Base-by-base conservation (phyloP, 1,140 invertebrate species). In the Apolygus lucorum region DNA sequence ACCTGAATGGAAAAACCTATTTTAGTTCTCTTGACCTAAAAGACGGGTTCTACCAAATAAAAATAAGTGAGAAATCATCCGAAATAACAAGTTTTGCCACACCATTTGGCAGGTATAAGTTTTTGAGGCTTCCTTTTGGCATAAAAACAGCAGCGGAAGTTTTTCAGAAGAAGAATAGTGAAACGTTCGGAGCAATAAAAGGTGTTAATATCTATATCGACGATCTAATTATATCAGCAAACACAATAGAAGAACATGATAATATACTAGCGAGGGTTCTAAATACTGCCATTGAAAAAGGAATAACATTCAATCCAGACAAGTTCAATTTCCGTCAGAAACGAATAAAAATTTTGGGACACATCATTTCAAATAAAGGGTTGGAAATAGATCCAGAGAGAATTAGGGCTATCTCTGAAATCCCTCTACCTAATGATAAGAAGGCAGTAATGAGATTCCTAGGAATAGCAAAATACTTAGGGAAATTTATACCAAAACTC, bases 301-400 rank as follows among this genome's bases (percentile, higher is more conserved):
- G 54, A 11, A 65, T 29, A 27, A 65, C 28, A 17, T 65, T 29
- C 63, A 65, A 69, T 77, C 26, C 66, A 72, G 69, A 76, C 77
- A 21, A 77, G 76, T 68, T 73, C 81, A 42, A 79, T 80, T 74
- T 73, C 70, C 49, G 74, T 75, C 14, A 82, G 81, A 74, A 76
- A 78, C 73, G 75, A 63, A 72, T 80, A 8, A 76, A 74, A 28
- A 80, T 77, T 72, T 71, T 82, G 42, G 80, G 79, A 4, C 73
- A 76, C 63, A 71, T 74, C 29, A 72, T 78, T 63, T 71, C 74
- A 63, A 65, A 63, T 68, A 66, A 76, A 22, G 79, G 79, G 14
- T 73, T 82, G 2, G 74, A 73, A 70, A 72, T 77, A 2, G 77
- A 81, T 68, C 73, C 73, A 2, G 73, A 76, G 2, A 79, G 79